Percentiles rank a stretch among this genome's conserved stretches.
Evolutionary conservation across 1,140 invertebrate genomes (phyloP).

Genomic region (Helicoverpa armigera): DNA sequence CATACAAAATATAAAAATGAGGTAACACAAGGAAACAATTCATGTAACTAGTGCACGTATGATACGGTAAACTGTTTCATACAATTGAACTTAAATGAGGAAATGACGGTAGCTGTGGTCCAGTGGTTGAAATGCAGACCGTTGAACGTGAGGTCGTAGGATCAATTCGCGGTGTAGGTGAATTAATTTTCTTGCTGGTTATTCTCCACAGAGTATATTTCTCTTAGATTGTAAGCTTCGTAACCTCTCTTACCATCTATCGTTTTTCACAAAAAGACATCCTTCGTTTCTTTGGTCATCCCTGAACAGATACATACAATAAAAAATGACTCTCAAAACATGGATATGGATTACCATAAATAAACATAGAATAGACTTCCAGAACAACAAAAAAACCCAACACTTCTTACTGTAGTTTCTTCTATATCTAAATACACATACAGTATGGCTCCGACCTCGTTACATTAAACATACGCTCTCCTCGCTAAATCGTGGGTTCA

Average conservation of each 20-base stretch:
- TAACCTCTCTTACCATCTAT: too few species aligned
- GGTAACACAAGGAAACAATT: conserved; percentile 32
- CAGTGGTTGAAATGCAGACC: not conserved
- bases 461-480: conserved; percentile 47
- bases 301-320: not conserved
- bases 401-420: not conserved
- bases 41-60: conserved; percentile 1
- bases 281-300: too few species aligned
- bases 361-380: not conserved
- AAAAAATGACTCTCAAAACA: too few species aligned
- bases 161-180: too few species aligned
- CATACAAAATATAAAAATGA: conserved; percentile 4
- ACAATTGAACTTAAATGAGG: conserved; percentile 19
- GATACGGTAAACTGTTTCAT: conserved; percentile 12
- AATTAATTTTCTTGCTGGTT: too few species aligned
- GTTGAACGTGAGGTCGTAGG: not conserved
- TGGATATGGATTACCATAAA: too few species aligned
- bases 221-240: too few species aligned
- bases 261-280: too few species aligned
- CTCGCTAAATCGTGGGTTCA: conserved; percentile 36
- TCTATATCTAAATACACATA: not conserved
- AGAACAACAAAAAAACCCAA: not conserved
- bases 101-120: conserved; percentile 2
- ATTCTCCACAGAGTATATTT: too few species aligned
- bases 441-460: conserved; percentile 30